Evolutionary conservation across 2,888 invertebrate species (phyloP), one percentile per base, ranked within the genome.

Genomic region (Dioctria rufipes): DNA sequence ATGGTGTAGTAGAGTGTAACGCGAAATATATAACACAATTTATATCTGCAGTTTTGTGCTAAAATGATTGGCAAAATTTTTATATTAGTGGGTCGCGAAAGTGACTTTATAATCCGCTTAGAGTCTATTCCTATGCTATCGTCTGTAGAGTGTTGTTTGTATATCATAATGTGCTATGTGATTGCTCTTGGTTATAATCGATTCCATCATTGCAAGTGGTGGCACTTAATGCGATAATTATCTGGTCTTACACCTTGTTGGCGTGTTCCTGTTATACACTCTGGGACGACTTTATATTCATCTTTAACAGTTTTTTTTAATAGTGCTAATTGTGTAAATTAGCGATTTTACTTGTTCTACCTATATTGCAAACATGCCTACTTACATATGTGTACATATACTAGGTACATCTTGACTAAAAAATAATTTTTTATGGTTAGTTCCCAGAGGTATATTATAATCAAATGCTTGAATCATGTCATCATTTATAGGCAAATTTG

Each of bases 221-320:
- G 69, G 51, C 25, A 43, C 49, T 69, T 39, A 69, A 65, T 40
- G 65, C 40, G 65, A 65, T 65, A 42, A 69, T 8, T 69, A 69
- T 51, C 69, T 69, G 69, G 51, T 69, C 25, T 37, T 37, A 49
- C 67, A 67, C 67, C 46, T 67, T 37, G 61, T 11, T 67, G 67
- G 9, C 37, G 43, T 51, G 69, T 43, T 69, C 60, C 58, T 9
- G 40, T 63, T 3, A 63, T 25, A 8, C 37, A 40, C 11, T 63
- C 11, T 37, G 63, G 11, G 11, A 40, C 13, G 13, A 63, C 1
- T 25, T 25, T 25, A 25, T 25, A 37, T 37, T 37, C 63, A 63
- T 63, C 63, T 63, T 39, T 13, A n/a, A 4, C 63, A 37, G 13
- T 39, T 75, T 4, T 75, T 75, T 75, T n/a, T 2, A 11, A 9